Conservation (phyloP, 2,888 invertebrate species). For the Beris morrisii region DNA sequence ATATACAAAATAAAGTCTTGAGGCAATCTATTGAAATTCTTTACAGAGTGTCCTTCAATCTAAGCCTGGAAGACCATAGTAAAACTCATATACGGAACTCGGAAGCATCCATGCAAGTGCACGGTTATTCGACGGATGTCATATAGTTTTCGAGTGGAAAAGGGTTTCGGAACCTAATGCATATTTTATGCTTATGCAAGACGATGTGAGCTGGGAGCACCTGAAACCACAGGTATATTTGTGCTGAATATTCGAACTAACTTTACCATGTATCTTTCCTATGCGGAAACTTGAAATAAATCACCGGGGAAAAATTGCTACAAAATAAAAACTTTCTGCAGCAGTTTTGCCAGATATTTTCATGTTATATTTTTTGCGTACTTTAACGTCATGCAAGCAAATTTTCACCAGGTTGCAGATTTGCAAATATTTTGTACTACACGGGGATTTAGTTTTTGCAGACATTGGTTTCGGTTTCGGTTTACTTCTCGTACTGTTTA, state of each 20-base stretch:
- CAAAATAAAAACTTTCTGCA: constrained; percentile 33
- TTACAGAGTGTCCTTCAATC: no score
- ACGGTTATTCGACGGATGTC: no score
- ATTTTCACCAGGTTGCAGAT: constrained; percentile 16
- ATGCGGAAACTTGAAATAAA: constrained; percentile 33
- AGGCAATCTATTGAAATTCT: no score
- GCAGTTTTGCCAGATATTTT: constrained; percentile 8
- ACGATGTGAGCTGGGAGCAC: constrained; percentile 8
- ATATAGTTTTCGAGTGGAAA: no score
- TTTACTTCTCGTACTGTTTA: no score
- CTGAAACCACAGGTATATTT: constrained; percentile 22
- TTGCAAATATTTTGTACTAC: neutral
- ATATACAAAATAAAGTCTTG: no score
- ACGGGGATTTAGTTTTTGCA: no score
- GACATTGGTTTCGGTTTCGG: no score
- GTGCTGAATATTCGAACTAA: constrained; percentile 19
- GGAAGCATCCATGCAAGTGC: no score
- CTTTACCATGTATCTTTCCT: constrained; percentile 18
- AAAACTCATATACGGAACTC: no score
- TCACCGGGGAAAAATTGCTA: constrained; percentile 34
- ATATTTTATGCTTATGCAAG: constrained; percentile 20
- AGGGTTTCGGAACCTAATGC: neutral
- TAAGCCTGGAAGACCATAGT: no score
- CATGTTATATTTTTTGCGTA: neutral
- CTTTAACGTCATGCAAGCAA: neutral